phyloP scores from a whole-genome alignment of 2,888 invertebrate species.

The Volucella inflata region DNA sequence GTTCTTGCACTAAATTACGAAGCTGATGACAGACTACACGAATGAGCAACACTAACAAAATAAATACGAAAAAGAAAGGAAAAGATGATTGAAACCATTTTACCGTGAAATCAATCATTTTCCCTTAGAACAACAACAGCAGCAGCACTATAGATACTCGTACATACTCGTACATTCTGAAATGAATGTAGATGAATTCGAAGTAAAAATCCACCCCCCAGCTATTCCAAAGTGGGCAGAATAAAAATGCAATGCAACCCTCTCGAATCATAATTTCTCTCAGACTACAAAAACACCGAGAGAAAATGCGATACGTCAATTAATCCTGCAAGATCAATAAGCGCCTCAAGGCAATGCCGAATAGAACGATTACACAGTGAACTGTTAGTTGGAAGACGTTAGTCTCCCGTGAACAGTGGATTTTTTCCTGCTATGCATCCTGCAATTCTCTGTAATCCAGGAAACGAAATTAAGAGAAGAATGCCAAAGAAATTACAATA shows the following conservation, averaged over 20 bases:
- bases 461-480: conserved; percentile 65
- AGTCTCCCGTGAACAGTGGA: no score
- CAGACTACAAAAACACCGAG: background rate
- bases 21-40: conserved; percentile 66
- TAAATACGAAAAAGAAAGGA: conserved; percentile 19
- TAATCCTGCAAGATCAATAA: conserved; percentile 51
- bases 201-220: background rate
- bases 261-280: conserved; percentile 53
- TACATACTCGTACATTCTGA: background rate
- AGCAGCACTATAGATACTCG: background rate
- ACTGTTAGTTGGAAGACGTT: no score
- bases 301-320: conserved; percentile 56
- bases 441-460: conserved; percentile 25
- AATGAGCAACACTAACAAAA: conserved; percentile 56
- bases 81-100: conserved; percentile 67
- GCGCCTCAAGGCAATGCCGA: conserved; percentile 23
- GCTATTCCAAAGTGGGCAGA: conserved; percentile 13
- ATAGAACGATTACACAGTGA: background rate
- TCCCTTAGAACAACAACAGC: conserved; percentile 51
- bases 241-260: background rate
- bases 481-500: conserved; percentile 63
- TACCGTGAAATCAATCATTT: conserved; percentile 73
- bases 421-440: conserved; percentile 18
- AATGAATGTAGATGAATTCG: conserved; percentile 30
- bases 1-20: conserved; percentile 62